A percentile compares a stretch with the other conserved stretches of the same genome.
Conservation (phyloP, 2,113 vertebrate genomes). For the Heptranchias perlo region DNA sequence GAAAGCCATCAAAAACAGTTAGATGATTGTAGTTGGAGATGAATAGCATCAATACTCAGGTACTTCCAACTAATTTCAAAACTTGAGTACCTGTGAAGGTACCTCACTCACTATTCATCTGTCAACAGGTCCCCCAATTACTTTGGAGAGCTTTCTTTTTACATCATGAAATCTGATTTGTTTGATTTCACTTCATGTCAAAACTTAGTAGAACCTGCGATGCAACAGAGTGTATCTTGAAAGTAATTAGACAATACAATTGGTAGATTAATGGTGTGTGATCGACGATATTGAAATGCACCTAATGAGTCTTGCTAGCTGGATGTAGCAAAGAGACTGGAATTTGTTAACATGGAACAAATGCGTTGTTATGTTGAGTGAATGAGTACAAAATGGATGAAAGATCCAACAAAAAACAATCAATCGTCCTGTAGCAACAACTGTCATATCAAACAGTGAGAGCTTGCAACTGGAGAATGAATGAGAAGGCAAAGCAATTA, state of each 20-base stretch:
- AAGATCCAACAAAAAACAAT: background rate
- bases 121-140: background rate
- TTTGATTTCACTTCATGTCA: background rate
- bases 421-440: background rate
- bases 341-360: constrained; percentile 10
- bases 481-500: constrained; percentile 15
- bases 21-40: background rate
- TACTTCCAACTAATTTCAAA: background rate
- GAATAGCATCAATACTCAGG: background rate
- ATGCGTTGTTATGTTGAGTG: background rate
- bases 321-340: background rate
- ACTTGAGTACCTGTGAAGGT: background rate
- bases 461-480: background rate
- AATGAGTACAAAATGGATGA: background rate
- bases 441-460: background rate
- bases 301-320: constrained; percentile 29
- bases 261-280: background rate
- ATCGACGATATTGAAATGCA: constrained; percentile 19
- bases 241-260: background rate
- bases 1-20: background rate
- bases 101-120: background rate
- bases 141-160: background rate
- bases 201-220: background rate
- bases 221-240: too few relatives aligned
- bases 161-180: background rate